Conservation (phyloP, 2,113 vertebrate species). For the Scalopus aquaticus region DNA sequence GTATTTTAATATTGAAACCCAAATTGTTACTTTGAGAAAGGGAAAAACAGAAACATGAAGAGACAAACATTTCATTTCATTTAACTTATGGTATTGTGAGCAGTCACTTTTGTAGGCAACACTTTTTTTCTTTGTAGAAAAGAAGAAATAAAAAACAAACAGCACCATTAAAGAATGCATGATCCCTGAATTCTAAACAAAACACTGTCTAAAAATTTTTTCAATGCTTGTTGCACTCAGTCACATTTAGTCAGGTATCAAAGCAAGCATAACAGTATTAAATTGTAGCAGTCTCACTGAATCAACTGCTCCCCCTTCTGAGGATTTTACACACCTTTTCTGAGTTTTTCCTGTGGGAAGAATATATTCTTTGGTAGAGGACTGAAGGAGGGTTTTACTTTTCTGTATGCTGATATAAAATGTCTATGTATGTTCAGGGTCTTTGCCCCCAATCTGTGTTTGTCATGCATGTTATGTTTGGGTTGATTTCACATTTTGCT, state of each 20-base stretch:
- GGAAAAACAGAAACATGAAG: slow-evolving; percentile 82
- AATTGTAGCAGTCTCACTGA: slow-evolving; percentile 80
- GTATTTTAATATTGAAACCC: slow-evolving; percentile 88
- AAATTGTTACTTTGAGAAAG: slow-evolving; percentile 84
- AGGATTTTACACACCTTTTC: slow-evolving; percentile 86
- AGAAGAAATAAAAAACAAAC: slow-evolving; percentile 81
- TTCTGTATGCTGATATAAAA: slow-evolving; percentile 80
- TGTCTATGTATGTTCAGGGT: slow-evolving; percentile 77
- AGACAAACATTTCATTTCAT: slow-evolving; percentile 84
- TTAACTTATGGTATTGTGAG: slow-evolving; percentile 86
- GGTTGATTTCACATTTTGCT: slow-evolving; percentile 86
- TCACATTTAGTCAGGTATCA: slow-evolving; percentile 83
- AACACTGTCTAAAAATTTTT: slow-evolving; percentile 85
- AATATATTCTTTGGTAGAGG: slow-evolving; percentile 91
- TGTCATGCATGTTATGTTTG: slow-evolving; percentile 80
- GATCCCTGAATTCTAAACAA: slow-evolving; percentile 93
- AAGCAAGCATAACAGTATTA: slow-evolving; percentile 84
- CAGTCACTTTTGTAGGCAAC: slow-evolving; percentile 87
- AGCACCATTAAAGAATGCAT: slow-evolving; percentile 92
- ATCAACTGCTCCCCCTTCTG: slow-evolving; percentile 84
- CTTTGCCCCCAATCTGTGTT: slow-evolving; percentile 74
- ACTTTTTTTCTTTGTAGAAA: slow-evolving; percentile 83
- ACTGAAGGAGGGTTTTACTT: slow-evolving; percentile 86
- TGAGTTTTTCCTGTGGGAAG: slow-evolving; percentile 84
- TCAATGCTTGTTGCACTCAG: slow-evolving; percentile 83